Base-by-base conservation (phyloP, 2,113 vertebrate species). In the Noctilio leporinus region DNA sequence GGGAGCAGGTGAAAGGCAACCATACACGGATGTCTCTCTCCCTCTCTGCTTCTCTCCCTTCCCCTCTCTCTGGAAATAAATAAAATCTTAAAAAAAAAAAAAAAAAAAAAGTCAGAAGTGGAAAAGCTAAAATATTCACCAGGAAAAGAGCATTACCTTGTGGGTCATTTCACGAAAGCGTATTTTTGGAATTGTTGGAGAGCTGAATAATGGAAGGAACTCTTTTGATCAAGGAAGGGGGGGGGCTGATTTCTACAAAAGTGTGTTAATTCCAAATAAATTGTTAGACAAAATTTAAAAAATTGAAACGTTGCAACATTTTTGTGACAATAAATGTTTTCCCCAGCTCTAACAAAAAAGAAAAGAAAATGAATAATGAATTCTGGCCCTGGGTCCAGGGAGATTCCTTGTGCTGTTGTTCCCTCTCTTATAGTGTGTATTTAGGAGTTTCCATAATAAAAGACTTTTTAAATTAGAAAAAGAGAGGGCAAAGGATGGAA, bases 391-490 rank as follows among this genome's bases (percentile, higher is more conserved):
- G 76, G 57, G 24, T 77, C 15, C 53, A 51, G 0, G 9, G 59
- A 65, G 62, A 78, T 49, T 73, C 24, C n/a, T 22, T n/a, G 62
- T 45, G 47, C 35, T 83, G 1, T 26, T 83, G 1, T 26, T 86
- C 33, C 35, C 5, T 82, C n/a, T 82, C 51, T 45, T 72, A n/a
- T 40, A 15, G 1, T 45, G 45, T 81, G 53, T 53, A 20, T 78
- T 72, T 49, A 89, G 81, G 83, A 86, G 84, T 94, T 96, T 94
- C 62, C 65, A 65, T 67, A 89, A 83, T 62, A 62, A 83, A 92
- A 73, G 2, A 0, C 3, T 5, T 51, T 28, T 80, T 67, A 16
- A 40, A 28, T 76, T 10, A 49, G 67, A 64, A 65, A 78, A 85
- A 78, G 64, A 57, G 45, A 28, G 33, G 38, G 67, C 33, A 35